These are phyloP conservation scores for Periophthalmodon schlosseri DNA, from an alignment of 2,113 vertebrate genomes.

Conservation along the genomic window DNA sequence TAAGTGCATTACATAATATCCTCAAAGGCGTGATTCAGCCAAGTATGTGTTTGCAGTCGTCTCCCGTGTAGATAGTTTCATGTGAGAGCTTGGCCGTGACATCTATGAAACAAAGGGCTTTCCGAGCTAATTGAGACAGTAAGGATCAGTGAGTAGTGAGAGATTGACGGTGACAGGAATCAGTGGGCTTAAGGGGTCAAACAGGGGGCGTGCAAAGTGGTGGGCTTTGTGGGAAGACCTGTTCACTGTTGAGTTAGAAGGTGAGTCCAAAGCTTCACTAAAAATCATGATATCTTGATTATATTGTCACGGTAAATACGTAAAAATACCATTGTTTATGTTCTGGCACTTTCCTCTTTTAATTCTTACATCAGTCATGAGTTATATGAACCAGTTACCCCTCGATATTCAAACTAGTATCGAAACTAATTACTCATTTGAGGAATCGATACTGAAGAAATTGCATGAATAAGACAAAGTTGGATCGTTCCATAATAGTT, in stretches of 20 bases:
- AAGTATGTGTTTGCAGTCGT: slow-evolving; percentile 47
- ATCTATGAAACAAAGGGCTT: slow-evolving; percentile 14
- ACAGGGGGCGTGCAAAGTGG: not conserved
- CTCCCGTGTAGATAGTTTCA: slow-evolving; percentile 16
- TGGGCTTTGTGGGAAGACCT: not conserved
- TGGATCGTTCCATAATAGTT: no score
- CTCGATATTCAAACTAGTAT: no score
- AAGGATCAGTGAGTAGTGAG: slow-evolving; percentile 32
- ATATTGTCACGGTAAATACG: not conserved
- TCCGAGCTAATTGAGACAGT: slow-evolving; percentile 9
- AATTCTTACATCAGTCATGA: not conserved
- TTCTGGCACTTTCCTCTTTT: not conserved
- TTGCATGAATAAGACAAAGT: no score
- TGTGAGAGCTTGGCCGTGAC: slow-evolving; percentile 2
- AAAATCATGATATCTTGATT: not conserved
- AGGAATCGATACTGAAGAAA: no score
- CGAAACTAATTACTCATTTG: no score
- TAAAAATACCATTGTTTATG: not conserved
- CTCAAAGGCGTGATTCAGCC: slow-evolving; percentile 55
- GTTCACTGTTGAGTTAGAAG: not conserved
- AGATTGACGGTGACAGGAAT: slow-evolving; percentile 31
- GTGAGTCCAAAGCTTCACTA: not conserved
- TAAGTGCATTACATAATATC: slow-evolving; percentile 49
- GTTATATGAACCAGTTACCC: no score
- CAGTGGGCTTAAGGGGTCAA: slow-evolving; percentile 16